A percentile compares a stretch with the other conserved stretches of the same genome.
phyloP scores from a whole-genome alignment of 1,140 invertebrate genomes.

The Zaprionus inermis region DNA sequence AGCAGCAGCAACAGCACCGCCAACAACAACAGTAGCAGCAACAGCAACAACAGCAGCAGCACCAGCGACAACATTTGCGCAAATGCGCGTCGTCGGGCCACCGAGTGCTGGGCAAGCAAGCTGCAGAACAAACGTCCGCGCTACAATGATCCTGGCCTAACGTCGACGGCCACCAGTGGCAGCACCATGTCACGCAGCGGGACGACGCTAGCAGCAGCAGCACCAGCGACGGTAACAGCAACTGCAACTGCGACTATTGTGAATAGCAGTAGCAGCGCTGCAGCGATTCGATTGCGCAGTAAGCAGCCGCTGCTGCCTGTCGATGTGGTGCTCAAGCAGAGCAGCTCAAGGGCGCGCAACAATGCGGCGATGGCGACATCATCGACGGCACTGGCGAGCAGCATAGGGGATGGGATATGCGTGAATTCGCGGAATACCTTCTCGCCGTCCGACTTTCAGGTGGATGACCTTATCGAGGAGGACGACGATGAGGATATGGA shows the following conservation, averaged over 20 bases:
- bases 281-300: background rate
- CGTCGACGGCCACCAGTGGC: constrained; percentile 5
- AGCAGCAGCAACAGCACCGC: background rate
- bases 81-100: constrained; percentile 71
- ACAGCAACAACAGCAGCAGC: constrained; percentile 16
- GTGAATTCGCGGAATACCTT: constrained; percentile 17
- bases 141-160: constrained; percentile 59
- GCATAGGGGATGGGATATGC: background rate
- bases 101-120: constrained; percentile 72
- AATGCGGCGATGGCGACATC: background rate
- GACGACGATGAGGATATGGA: constrained; percentile 41
- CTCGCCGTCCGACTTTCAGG: constrained; percentile 59
- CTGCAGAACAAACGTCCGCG: constrained; percentile 71
- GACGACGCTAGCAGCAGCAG: background rate
- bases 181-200: background rate
- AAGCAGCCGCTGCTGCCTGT: constrained; percentile 23
- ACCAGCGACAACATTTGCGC: constrained; percentile 65
- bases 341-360: constrained; percentile 34
- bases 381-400: background rate
- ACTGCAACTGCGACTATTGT: background rate
- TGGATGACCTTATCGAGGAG: constrained; percentile 70
- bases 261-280: constrained; percentile 6
- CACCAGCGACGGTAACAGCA: background rate
- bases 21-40: background rate
- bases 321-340: constrained; percentile 41